Percentiles rank a stretch among this genome's conserved stretches.
Evolutionary conservation across 2,888 invertebrate species (phyloP).

Genomic region (Drosophila silvestris): DNA sequence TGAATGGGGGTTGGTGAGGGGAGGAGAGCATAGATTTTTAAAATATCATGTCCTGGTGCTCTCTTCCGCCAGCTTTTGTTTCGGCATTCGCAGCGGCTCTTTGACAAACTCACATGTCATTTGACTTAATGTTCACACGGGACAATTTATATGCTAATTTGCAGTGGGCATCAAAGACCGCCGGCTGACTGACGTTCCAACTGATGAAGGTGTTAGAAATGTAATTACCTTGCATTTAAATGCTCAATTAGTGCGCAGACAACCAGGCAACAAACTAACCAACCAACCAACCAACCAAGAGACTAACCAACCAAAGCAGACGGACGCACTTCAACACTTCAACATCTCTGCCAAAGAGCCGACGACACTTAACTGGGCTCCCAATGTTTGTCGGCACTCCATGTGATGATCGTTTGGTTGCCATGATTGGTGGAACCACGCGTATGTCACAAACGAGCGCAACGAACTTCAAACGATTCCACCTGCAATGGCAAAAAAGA

Average conservation of each 20-base stretch:
- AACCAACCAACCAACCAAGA: constrained; percentile 6
- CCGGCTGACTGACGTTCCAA: constrained; percentile 65
- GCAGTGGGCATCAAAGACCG: constrained; percentile 76
- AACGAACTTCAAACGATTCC: constrained; percentile 49
- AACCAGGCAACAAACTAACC: constrained; percentile 29
- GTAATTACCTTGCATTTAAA: constrained; percentile 80
- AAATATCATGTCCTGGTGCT: constrained; percentile 76
- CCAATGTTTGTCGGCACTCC: constrained; percentile 23
- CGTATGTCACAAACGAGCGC: constrained; percentile 75
- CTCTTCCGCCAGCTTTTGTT: constrained; percentile 68
- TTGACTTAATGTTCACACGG: constrained; percentile 80
- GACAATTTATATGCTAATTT: constrained; percentile 82
- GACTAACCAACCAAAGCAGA: constrained; percentile 12
- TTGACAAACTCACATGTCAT: constrained; percentile 81
- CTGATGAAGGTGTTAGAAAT: constrained; percentile 80
- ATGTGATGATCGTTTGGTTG: constrained; percentile 41
- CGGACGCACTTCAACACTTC: constrained; percentile 19
- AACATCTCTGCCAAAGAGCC: constrained; percentile 16
- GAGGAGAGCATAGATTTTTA: constrained; percentile 48
- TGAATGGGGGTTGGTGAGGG: not conserved
- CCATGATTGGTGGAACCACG: constrained; percentile 71
- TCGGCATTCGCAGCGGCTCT: constrained; percentile 57
- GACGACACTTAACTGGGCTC: constrained; percentile 3
- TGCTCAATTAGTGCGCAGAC: constrained; percentile 79
- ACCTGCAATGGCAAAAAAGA: constrained; percentile 2